Base-by-base conservation (phyloP, 2,888 invertebrate genomes). In the Drosophila vallismaia region DNA sequence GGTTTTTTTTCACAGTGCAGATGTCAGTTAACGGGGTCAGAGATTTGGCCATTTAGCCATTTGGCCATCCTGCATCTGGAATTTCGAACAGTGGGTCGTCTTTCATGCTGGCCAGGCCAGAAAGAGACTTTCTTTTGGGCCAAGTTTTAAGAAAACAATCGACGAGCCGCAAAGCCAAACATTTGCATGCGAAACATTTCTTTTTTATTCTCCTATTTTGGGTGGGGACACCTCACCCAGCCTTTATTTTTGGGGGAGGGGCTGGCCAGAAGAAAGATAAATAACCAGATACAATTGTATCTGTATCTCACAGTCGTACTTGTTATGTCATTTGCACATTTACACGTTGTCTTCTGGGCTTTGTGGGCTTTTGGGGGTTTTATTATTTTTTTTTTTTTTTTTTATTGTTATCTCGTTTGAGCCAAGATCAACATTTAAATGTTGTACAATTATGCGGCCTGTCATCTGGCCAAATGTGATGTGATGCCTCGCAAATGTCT, bases 271-370 rank as follows among this genome's bases (percentile, higher is more conserved):
- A 40, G 10, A 40, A 26, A 80, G 81, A 82, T 81, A 81, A 82
- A 83, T 81, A 70, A 44, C 46, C 62, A 77, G 84, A 84, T 83
- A 84, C 82, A 84, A 84, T 83, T 83, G 82, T 83, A 75, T 79
- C 78, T 83, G 59, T 69, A 70, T 68, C 56, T 56, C 74, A 68
- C 60, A 71, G 59, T 66, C 66, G 56, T 52, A 72, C 70, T 71
- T 66, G 71, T 81, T 81, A 82, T 75, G 75, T 80, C 79, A 81
- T 79, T 77, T 68, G 79, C 74, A 60, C 77, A 74, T 82, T 82
- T 74, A 74, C 83, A 83, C 81, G 77, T 83, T 69, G 62, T 50
- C 40, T 45, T 44, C 44, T 44, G 44, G 36, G 36, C 36, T 5
- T 44, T 19, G 29, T 19, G 14, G 12, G 19, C 19, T 19, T 29